Conservation (phyloP, 2,797 vertebrate species). For the Remorina albescens region DNA sequence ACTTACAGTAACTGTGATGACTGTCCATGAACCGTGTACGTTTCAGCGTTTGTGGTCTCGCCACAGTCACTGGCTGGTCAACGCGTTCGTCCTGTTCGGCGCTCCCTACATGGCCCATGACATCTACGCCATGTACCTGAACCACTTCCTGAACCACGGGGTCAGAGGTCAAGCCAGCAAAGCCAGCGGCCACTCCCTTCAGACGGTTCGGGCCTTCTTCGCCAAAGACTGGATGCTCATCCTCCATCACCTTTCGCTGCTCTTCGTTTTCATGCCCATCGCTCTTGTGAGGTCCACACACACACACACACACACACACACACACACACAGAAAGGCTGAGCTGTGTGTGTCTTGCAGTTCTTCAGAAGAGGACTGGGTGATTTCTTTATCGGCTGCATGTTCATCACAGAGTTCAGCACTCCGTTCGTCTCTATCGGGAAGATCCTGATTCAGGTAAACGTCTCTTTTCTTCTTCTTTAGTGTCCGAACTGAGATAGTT, state of each 20-base stretch:
- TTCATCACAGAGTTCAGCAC: conserved; percentile 91
- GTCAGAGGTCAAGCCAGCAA: conserved; percentile 50
- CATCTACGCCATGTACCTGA: conserved; percentile 90
- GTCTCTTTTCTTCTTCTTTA: too few relatives aligned
- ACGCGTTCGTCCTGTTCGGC: conserved; percentile 85
- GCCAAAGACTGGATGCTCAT: conserved; percentile 87
- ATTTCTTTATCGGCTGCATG: conserved; percentile 92
- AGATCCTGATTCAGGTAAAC: conserved; percentile 90
- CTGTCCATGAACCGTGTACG: not conserved
- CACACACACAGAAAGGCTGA: too few relatives aligned
- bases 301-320: not conserved
- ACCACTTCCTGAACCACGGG: conserved; percentile 84
- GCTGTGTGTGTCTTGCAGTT: conserved; percentile 76
- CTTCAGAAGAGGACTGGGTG: conserved; percentile 88
- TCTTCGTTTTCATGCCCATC: conserved; percentile 87
- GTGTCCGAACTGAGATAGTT: too few relatives aligned
- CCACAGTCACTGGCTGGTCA: conserved; percentile 90
- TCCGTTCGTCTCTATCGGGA: conserved; percentile 88
- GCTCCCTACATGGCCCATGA: conserved; percentile 90
- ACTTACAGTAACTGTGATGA: too few relatives aligned
- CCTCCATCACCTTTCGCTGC: conserved; percentile 87
- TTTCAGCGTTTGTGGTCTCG: not conserved
- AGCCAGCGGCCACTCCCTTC: conserved; percentile 67
- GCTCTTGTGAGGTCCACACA: conserved; percentile 81
- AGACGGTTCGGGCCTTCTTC: conserved; percentile 84